Evolutionary conservation across 2,113 vertebrate genomes (phyloP), one percentile per base, ranked within the genome.

Genomic region (Antennarius striatus): DNA sequence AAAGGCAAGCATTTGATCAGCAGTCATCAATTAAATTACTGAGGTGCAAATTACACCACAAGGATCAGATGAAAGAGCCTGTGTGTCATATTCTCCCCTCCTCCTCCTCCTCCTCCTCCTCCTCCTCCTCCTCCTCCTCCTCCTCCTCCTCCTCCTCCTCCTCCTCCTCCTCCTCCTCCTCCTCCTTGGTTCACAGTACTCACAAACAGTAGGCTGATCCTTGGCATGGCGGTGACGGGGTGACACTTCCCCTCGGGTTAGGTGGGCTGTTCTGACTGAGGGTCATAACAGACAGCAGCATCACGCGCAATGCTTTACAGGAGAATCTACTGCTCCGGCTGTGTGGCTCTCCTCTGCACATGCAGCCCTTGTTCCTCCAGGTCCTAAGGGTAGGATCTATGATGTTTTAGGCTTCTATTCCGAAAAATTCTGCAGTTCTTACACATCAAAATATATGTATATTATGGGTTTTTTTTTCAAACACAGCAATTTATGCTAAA

Each of bases 11-110:
- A 93, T 92, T 91, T 93, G 91, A 93, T 91, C 91, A 91, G 91
- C 89, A 91, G 91, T 91, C 91, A 90, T 92, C 89, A 91, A 92
- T 92, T 93, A 92, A 91, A 88, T 85, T 89, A 89, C 84, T 83
- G 90, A 89, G 87, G 88, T 88, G 88, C 88, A 89, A 86, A 90
- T 92, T 91, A 91, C 83, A 79, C 87, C 86, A 70, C 71, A 76
- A 83, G 86, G 84, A 88, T 92, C 79, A 93, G 92, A 93, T 93
- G 91, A 93, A 93, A 93, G 92, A 70, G 80, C 63, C 81, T 80
- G 71, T 47, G 84, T 92, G 92, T 92, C 91, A 93, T 82, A 79
- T 83, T 63, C 79, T 85, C 81, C 83, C 87, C 89, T 84, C 89
- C 88, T 85, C 32, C 32, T 36, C 32, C 32, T 36, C 32, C 32